These are phyloP conservation scores for Sternotherus odoratus DNA, from an alignment of 2,797 vertebrate species.

Conservation along the genomic window DNA sequence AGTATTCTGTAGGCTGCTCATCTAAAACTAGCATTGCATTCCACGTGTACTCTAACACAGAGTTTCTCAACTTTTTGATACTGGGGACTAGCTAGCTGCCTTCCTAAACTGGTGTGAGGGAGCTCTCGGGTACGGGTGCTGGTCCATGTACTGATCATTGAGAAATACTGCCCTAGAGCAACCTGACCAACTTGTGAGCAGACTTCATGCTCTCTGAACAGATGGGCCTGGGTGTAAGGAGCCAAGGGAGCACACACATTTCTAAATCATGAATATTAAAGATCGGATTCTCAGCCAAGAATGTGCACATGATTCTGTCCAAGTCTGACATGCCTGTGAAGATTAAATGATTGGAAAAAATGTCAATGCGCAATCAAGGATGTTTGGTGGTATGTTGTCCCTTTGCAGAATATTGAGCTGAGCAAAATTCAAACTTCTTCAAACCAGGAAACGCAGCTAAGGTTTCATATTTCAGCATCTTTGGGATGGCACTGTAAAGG, in stretches of 20 bases:
- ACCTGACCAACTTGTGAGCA: conserved; percentile 55
- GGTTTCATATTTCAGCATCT: no score
- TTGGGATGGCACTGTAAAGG: no score
- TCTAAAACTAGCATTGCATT: conserved; percentile 13
- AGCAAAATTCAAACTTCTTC: no score
- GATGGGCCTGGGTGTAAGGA: conserved; percentile 72
- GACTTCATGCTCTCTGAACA: conserved; percentile 70
- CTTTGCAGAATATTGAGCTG: no score
- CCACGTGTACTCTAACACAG: not conserved
- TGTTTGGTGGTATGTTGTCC: no score
- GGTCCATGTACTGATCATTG: no score
- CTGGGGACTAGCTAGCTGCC: no score
- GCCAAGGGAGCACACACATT: conserved; percentile 76
- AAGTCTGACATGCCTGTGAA: conserved; percentile 15
- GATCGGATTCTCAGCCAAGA: conserved; percentile 65
- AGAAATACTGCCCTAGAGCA: conserved; percentile 3
- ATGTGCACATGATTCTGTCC: conserved; percentile 61
- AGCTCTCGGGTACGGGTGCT: no score
- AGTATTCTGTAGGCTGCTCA: conserved; percentile 29
- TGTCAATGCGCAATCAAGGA: no score
- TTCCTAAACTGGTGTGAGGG: no score
- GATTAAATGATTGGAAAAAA: not conserved
- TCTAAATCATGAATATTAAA: conserved; percentile 61
- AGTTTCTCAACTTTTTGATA: no score
- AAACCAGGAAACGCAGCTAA: no score